These are phyloP conservation scores for Lasaia peninsularis DNA, from an alignment of 1,140 invertebrate species.

Conservation along the genomic window DNA sequence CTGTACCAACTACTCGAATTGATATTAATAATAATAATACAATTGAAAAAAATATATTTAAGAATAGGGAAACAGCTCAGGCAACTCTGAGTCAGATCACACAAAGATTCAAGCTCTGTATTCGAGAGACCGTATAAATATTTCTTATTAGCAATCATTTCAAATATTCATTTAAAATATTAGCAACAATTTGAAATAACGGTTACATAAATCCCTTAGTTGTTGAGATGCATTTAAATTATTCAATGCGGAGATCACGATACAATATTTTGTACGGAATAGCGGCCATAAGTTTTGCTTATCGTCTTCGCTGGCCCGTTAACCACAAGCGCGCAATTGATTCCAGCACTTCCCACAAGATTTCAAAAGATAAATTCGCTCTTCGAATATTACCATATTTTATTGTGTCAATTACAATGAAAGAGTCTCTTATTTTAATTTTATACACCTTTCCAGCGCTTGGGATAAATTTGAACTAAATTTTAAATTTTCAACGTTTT, in stretches of 20 bases:
- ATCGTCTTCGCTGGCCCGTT: slow-evolving; percentile 18
- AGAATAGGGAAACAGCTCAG: too few species aligned
- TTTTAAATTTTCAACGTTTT: too few species aligned
- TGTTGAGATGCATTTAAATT: slow-evolving; percentile 10
- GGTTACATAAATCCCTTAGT: slow-evolving; percentile 4
- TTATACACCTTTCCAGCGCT: too few species aligned
- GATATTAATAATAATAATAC: too few species aligned
- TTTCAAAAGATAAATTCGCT: slow-evolving; percentile 15
- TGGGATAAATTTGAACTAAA: too few species aligned
- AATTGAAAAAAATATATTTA: too few species aligned
- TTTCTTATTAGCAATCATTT: not conserved
- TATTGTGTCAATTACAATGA: slow-evolving; percentile 15
- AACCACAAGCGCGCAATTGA: slow-evolving; percentile 17
- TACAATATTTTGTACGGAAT: slow-evolving; percentile 20
- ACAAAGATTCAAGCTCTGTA: too few species aligned
- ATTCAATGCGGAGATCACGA: slow-evolving; percentile 9
- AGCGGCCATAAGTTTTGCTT: slow-evolving; percentile 20
- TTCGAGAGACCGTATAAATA: not conserved
- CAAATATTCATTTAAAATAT: not conserved
- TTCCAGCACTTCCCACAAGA: slow-evolving; percentile 12
- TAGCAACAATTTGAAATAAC: not conserved
- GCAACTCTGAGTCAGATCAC: too few species aligned
- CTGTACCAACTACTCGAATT: too few species aligned
- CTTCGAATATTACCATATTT: slow-evolving; percentile 18
- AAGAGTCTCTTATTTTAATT: not conserved